Evolutionary conservation across 2,113 vertebrate genomes (phyloP), one percentile per base, ranked within the genome.

Genomic region (Uria lomvia): DNA sequence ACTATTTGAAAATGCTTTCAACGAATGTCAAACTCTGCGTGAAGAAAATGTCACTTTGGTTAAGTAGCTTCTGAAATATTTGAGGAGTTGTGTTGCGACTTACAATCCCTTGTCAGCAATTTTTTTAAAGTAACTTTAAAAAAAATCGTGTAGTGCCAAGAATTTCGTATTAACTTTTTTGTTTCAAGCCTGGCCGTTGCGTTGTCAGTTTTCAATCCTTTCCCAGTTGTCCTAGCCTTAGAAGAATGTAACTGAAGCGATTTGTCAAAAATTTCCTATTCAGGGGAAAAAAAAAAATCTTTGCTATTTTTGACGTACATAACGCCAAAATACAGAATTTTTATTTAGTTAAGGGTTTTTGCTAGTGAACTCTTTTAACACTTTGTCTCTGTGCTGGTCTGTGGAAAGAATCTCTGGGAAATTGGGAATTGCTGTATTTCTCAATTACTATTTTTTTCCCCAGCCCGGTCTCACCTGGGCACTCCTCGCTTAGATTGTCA

Each of bases 121-220:
- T 34, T 49, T 58, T 74, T 70, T 47, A 1, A 47, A n/a, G 36
- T 42, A 68, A 58, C 29, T 75, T 42, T 32, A 67, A 45, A 56
- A 38, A 0, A 0, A 56, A 11, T 34, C 58, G 15, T 55, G 9
- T 5, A 11, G 19, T 34, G 9, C 13, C 1, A 3, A 80, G n/a
- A 85, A 53, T 58, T 70, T 50, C 24, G 15, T 30, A 8, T 34
- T 42, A 4, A 49, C n/a, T 55, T 63, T 17, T 76, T 47, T 65
- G 8, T 71, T 85, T 65, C 30, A 43, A 34, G 38, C n/a, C 29
- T 63, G 49, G 20, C 43, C 11, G 3, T 38, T 55, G n/a, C 1
- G 0, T 24, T 80, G n/a, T 47, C 29, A 29, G 2, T 76, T 66
- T 72, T 76, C n/a, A 40, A 4, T 58, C 27, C 52, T 55, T 89